Evolutionary conservation across 2,113 vertebrate species (phyloP).

Genomic region (Phainopepla nitens): DNA sequence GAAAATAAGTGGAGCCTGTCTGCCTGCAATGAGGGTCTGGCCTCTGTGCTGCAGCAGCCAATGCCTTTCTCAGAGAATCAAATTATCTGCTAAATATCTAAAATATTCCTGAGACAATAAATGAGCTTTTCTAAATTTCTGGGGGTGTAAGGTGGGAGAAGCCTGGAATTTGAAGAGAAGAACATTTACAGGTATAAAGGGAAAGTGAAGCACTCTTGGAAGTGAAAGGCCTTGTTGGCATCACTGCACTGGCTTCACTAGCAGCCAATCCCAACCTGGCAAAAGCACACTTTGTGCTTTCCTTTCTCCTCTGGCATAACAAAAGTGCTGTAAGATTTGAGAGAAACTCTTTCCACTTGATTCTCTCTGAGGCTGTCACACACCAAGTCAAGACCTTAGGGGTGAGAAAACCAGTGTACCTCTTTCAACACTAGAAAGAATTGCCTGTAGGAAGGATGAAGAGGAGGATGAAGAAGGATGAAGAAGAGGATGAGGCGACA

Average conservation of each 20-base stretch:
- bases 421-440: neutral
- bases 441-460: neutral
- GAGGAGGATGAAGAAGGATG: neutral
- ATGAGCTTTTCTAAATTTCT: constrained; percentile 14
- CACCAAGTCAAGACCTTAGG: neutral
- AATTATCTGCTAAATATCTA: constrained; percentile 60
- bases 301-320: neutral
- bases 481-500: neutral
- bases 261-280: constrained; percentile 33
- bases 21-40: constrained; percentile 34
- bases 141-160: neutral
- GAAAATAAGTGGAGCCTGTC: constrained; percentile 52
- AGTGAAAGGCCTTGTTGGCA: neutral
- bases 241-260: neutral
- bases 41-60: neutral
- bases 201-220: neutral
- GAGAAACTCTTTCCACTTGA: neutral
- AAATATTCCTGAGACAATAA: constrained; percentile 42
- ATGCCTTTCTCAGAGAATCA: constrained; percentile 17
- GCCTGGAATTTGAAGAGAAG: neutral
- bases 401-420: neutral
- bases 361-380: neutral
- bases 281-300: neutral
- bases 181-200: neutral
- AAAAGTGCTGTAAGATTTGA: neutral